These are phyloP conservation scores for Dioctria linearis DNA, from an alignment of 2,888 invertebrate species.

Conservation along the genomic window DNA sequence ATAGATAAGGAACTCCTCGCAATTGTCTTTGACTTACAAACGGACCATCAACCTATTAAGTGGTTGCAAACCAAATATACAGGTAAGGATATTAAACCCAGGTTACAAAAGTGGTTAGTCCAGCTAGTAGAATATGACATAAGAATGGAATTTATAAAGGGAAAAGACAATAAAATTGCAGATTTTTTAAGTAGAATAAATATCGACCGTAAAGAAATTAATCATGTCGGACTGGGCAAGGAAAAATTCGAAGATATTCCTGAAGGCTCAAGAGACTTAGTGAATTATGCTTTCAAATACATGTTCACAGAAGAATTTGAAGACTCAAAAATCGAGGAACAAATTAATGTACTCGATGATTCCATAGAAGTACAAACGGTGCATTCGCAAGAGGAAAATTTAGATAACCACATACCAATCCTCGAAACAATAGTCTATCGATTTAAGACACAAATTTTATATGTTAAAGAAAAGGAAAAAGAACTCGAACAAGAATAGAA, in stretches of 20 bases:
- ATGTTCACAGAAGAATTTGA: neutral
- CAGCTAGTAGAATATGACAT: slow-evolving; percentile 20
- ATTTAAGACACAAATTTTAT: neutral
- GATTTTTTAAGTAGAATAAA: slow-evolving; percentile 45
- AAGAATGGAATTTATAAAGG: slow-evolving; percentile 23
- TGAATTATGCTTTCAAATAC: neutral
- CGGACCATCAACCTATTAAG: slow-evolving; percentile 23
- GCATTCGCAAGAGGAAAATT: slow-evolving; percentile 39
- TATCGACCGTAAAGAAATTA: slow-evolving; percentile 2
- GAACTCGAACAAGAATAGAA: slow-evolving; percentile 20
- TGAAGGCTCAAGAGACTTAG: neutral
- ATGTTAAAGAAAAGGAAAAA: neutral
- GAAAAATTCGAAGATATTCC: neutral
- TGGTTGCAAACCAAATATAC: slow-evolving; percentile 31
- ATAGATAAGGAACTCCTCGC: slow-evolving; percentile 38
- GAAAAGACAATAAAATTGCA: slow-evolving; percentile 40
- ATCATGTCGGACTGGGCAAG: neutral
- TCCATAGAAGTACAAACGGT: slow-evolving; percentile 19
- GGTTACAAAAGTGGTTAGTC: slow-evolving; percentile 19
- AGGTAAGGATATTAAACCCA: slow-evolving; percentile 31
- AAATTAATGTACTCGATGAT: neutral
- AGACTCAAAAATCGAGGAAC: neutral
- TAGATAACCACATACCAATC: slow-evolving; percentile 41
- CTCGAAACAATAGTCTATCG: slow-evolving; percentile 42
- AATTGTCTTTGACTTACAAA: slow-evolving; percentile 19